Evolutionary conservation across 2,888 invertebrate genomes (phyloP).

Genomic region (Chesias legatella): DNA sequence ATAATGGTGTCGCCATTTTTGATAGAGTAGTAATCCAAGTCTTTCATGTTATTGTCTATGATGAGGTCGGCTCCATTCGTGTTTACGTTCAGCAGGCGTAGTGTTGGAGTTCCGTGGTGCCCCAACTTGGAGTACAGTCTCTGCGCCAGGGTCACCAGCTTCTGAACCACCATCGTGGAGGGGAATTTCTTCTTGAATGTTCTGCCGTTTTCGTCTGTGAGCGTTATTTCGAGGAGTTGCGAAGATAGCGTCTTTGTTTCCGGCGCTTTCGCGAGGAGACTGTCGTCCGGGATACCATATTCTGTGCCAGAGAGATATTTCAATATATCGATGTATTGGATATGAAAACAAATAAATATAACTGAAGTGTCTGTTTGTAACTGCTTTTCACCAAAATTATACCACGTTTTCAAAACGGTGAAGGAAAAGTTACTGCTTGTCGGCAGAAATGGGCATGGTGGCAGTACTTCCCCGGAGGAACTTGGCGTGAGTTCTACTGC

Average conservation of each 20-base stretch:
- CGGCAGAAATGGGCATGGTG: too few relatives aligned
- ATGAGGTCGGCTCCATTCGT: slow-evolving; percentile 84
- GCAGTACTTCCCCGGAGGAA: too few relatives aligned
- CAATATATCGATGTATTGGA: too few relatives aligned
- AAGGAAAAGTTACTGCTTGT: too few relatives aligned
- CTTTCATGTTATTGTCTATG: slow-evolving; percentile 90
- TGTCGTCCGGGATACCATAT: slow-evolving; percentile 91
- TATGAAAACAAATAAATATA: slow-evolving; percentile 5
- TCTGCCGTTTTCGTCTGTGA: slow-evolving; percentile 77
- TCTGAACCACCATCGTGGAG: slow-evolving; percentile 89
- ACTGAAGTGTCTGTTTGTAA: not conserved
- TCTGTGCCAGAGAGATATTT: slow-evolving; percentile 69
- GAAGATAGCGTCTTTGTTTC: slow-evolving; percentile 83
- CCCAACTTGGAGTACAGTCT: slow-evolving; percentile 83
- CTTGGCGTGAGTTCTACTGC: too few relatives aligned
- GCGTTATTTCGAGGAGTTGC: slow-evolving; percentile 82
- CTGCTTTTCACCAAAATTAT: too few relatives aligned
- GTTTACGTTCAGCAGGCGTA: slow-evolving; percentile 78
- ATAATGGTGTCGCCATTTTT: slow-evolving; percentile 90
- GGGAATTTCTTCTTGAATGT: slow-evolving; percentile 87
- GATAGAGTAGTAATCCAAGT: slow-evolving; percentile 90
- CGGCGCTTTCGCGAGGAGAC: slow-evolving; percentile 78
- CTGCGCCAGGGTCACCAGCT: slow-evolving; percentile 89
- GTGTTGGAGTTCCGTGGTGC: slow-evolving; percentile 54
- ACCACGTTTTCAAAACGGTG: too few relatives aligned